These are phyloP conservation scores for Galeruca laticollis DNA, from an alignment of 2,888 invertebrate genomes.

Conservation along the genomic window DNA sequence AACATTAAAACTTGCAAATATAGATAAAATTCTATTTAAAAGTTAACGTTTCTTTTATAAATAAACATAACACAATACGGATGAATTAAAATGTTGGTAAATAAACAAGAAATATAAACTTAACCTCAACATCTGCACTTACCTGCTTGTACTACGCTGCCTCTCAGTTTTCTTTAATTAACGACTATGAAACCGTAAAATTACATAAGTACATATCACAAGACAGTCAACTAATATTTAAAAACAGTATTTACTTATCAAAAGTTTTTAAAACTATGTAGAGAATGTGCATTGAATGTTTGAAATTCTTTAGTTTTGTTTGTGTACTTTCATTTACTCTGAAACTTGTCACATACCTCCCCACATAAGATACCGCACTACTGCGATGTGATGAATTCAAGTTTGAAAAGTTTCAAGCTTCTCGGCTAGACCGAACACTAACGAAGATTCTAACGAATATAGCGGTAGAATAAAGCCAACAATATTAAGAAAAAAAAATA, in stretches of 20 bases:
- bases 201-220: conserved; percentile 30
- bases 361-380: conserved; percentile 20
- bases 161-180: conserved; percentile 18
- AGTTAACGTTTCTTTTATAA: conserved; percentile 1
- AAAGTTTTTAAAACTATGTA: conserved; percentile 22
- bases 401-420: conserved; percentile 1
- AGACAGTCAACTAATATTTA: conserved; percentile 13
- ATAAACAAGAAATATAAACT: conserved; percentile 25
- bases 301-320: conserved; percentile 17
- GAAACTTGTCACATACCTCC: not conserved
- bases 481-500: not conserved
- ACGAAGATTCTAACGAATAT: conserved; percentile 10
- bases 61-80: not conserved
- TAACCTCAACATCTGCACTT: conserved; percentile 19
- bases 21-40: conserved; percentile 11
- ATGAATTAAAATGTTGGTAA: conserved; percentile 3
- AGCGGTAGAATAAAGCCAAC: not conserved
- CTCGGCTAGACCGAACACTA: not conserved
- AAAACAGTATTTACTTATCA: conserved; percentile 16
- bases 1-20: conserved; percentile 7
- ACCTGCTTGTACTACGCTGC: conserved; percentile 13
- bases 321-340: not conserved
- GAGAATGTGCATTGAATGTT: conserved; percentile 10
- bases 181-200: conserved; percentile 13
- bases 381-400: conserved; percentile 11